Evolutionary conservation across 2,113 vertebrate species (phyloP).

Genomic region (Hemichromis elongatus): DNA sequence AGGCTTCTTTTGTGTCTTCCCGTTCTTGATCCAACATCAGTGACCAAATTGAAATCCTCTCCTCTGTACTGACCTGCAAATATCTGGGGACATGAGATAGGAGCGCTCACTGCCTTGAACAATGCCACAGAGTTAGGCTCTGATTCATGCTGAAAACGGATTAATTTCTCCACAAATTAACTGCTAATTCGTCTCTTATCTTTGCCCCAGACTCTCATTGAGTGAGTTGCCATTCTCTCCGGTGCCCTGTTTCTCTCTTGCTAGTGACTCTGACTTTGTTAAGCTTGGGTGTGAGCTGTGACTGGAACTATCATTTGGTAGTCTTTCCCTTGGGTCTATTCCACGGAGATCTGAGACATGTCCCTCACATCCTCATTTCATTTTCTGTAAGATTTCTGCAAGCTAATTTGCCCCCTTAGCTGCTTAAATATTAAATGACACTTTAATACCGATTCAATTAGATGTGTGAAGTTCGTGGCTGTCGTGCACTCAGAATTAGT

Average conservation of each 20-base stretch:
- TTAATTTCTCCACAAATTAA: conserved; percentile 73
- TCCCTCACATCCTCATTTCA: conserved; percentile 38
- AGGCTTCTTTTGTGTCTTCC: conserved; percentile 43
- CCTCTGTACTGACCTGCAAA: conserved; percentile 66
- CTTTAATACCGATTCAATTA: conserved; percentile 33
- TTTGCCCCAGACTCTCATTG: conserved; percentile 63
- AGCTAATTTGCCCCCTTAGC: conserved; percentile 33
- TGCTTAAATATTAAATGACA: conserved; percentile 32
- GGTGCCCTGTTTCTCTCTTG: not conserved
- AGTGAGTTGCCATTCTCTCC: conserved; percentile 30
- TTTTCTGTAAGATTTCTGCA: conserved; percentile 4
- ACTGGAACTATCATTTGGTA: not conserved
- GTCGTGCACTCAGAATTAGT: not conserved
- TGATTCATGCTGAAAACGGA: conserved; percentile 64
- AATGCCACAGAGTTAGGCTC: conserved; percentile 50
- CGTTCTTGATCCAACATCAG: conserved; percentile 53
- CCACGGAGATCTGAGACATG: not conserved
- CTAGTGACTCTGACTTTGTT: conserved; percentile 37
- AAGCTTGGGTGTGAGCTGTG: not conserved
- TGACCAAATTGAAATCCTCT: conserved; percentile 68
- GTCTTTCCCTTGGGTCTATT: conserved; percentile 22
- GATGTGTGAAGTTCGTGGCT: conserved; percentile 16
- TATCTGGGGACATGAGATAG: conserved; percentile 73
- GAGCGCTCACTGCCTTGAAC: conserved; percentile 45
- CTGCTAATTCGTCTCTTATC: conserved; percentile 74